Base-by-base conservation (phyloP, 2,888 invertebrate genomes). In the Dione juno region DNA sequence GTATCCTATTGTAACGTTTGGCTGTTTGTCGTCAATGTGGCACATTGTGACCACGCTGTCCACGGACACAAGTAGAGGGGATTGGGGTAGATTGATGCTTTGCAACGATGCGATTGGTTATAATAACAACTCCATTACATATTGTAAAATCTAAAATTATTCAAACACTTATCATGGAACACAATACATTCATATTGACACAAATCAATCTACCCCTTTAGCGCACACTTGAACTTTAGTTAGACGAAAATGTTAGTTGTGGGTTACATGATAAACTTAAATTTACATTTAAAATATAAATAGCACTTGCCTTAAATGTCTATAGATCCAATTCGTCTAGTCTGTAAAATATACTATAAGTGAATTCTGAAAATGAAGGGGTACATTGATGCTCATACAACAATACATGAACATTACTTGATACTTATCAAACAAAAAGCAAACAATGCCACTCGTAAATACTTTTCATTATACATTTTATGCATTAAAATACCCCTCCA, bases 11-110 rank as follows among this genome's bases (percentile, higher is more conserved):
- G 85, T 83, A 87, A 73, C 79, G 80, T 82, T 81, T 82, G 89
- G 91, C 91, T 92, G 88, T 82, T 85, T 91, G 90, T 92, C 90
- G 84, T 92, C 92, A 78, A 84, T 89, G 88, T 90, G 90, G 86
- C 87, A 89, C 78, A 68, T 68, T 77, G 77, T 84, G 89, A 84
- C 87, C 84, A 86, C 88, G 89, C 92, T 88, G 84, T 88, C 84
- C 80, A 90, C 87, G 89, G 83, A 82, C 85, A 84, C 85, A 78
- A 72, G 80, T 89, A 90, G 88, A 82, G 78, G 79, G 80, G 81
- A 80, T 71, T 78, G 85, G 87, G 87, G 87, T 87, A 83, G 88
- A 90, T 89, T 92, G 90, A 91, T 90, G 84, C 84, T 78, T 75
- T 77, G 59, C 58, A 40, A 21, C 3, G 28, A 7, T 50, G 11